A percentile compares a stretch with the other conserved stretches of the same genome.
Evolutionary conservation across 2,797 vertebrate genomes (phyloP).

Genomic region (Vireo griseus): DNA sequence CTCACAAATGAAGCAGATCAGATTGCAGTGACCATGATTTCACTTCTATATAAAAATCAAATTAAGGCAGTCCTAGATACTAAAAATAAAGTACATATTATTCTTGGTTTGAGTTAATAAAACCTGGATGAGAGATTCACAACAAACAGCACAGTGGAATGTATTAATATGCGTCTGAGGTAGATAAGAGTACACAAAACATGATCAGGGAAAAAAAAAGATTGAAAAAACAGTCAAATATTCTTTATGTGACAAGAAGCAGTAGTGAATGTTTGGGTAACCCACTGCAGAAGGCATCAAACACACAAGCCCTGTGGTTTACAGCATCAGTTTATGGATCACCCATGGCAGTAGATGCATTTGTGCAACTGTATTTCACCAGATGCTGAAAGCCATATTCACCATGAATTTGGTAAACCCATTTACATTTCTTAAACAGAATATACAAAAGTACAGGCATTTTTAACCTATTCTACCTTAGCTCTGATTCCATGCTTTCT

Average conservation of each 20-base stretch:
- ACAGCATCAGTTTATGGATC: background rate
- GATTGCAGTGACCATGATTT: background rate
- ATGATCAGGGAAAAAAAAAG: fast-evolving
- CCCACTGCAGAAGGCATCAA: background rate
- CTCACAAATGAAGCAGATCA: background rate
- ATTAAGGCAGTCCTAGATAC: background rate
- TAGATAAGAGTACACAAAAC: background rate
- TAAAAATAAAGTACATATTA: background rate
- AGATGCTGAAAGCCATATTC: background rate
- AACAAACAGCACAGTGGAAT: background rate
- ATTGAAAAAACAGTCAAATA: background rate
- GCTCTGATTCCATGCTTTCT: background rate
- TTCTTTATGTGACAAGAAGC: background rate
- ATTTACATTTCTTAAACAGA: background rate
- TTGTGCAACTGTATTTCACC: background rate
- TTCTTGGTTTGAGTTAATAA: background rate
- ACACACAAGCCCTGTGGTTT: background rate
- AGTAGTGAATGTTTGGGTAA: background rate
- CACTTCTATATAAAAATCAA: background rate
- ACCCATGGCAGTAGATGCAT: background rate
- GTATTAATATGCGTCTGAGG: background rate
- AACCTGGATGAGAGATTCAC: background rate
- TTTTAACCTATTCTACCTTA: background rate
- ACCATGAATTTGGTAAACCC: background rate
- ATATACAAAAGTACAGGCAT: background rate